Percentiles rank a stretch among this genome's conserved stretches.
Evolutionary conservation across 2,797 vertebrate genomes (phyloP).

Genomic region (Varecia variegata): DNA sequence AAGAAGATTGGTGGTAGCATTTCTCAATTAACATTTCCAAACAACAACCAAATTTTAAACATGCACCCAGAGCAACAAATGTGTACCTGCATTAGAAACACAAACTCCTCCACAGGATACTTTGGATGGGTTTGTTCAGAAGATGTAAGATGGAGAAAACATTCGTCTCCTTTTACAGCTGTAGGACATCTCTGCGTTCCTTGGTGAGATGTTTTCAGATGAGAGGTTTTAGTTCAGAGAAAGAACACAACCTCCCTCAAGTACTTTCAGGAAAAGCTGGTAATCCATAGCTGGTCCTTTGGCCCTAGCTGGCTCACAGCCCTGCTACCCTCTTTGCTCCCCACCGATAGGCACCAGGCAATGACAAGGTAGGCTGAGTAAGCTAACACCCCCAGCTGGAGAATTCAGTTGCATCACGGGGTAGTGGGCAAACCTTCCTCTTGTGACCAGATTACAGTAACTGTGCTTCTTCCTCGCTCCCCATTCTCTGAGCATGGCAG

Average conservation of each 20-base stretch:
- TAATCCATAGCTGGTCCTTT: background rate
- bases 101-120: background rate
- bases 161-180: background rate
- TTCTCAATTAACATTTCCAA: slow-evolving; percentile 30
- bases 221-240: background rate
- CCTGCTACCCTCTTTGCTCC: background rate
- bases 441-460: background rate
- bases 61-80: background rate
- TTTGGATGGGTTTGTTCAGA: background rate
- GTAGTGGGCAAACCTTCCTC: background rate
- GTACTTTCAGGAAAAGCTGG: background rate
- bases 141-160: background rate
- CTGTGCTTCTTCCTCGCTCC: background rate
- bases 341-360: background rate
- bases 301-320: background rate
- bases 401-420: background rate
- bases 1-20: background rate
- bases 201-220: slow-evolving; percentile 3
- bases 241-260: background rate
- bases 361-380: background rate
- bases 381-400: background rate
- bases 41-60: slow-evolving; percentile 1
- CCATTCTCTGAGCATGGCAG: background rate
- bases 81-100: background rate
- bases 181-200: background rate